phyloP scores from a whole-genome alignment of 2,797 vertebrate genomes.

The Helostoma temminkii region DNA sequence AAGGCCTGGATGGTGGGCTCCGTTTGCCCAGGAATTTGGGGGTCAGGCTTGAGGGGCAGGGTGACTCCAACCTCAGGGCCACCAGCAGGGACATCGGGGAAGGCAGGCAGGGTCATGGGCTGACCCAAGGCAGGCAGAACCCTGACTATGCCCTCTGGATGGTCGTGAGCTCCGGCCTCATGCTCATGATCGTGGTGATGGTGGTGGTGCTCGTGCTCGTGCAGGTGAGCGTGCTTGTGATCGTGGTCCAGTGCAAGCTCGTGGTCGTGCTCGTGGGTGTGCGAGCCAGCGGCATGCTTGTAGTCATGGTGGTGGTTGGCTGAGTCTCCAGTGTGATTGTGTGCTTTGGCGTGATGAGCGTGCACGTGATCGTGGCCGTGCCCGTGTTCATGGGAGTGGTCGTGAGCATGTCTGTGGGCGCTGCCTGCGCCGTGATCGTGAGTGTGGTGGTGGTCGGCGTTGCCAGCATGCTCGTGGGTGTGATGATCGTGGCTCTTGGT shows the following conservation, averaged over 20 bases:
- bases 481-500: conserved; percentile 57
- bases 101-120: conserved; percentile 57
- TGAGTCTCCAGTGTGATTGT: conserved; percentile 66
- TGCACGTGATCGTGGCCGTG: conserved; percentile 78
- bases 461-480: conserved; percentile 1
- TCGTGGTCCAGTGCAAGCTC: conserved; percentile 80
- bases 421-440: conserved; percentile 59
- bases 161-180: conserved; percentile 6
- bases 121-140: conserved; percentile 58
- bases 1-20: conserved; percentile 71
- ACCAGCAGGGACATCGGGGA: conserved; percentile 50
- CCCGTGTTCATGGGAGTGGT: conserved; percentile 73
- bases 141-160: conserved; percentile 64
- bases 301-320: conserved; percentile 76
- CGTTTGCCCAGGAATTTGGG: conserved; percentile 66
- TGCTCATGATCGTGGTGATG: conserved; percentile 78
- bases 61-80: conserved; percentile 41
- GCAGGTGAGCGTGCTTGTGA: conserved; percentile 83
- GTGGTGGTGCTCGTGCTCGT: conserved; percentile 84
- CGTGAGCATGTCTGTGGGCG: conserved; percentile 63
- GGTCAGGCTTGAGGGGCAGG: conserved; percentile 68
- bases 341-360: conserved; percentile 73
- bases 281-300: conserved; percentile 37
- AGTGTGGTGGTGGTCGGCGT: conserved; percentile 62
- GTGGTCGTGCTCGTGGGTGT: conserved; percentile 83